Evolutionary conservation across 1,140 invertebrate species (phyloP).

Genomic region (Bombus vancouverensis): DNA sequence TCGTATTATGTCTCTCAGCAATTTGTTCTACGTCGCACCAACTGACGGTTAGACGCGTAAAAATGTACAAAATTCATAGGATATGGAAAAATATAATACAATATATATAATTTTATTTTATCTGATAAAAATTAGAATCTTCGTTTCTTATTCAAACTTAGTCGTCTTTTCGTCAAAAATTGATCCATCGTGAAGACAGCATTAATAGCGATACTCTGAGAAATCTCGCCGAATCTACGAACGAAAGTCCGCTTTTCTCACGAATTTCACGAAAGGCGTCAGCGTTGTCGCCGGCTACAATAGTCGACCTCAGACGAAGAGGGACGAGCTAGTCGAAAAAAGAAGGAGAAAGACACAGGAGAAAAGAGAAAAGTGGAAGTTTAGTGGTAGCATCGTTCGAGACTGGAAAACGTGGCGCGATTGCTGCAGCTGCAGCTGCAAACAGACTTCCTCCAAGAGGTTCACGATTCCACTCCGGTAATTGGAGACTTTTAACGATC

Average conservation of each 20-base stretch:
- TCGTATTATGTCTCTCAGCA: too few species aligned
- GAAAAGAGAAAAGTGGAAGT: constrained; percentile 12
- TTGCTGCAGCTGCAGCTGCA: constrained; percentile 24
- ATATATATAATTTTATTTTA: too few species aligned
- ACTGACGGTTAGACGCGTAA: too few species aligned
- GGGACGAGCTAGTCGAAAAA: neutral
- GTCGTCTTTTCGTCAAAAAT: too few species aligned
- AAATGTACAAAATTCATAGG: too few species aligned
- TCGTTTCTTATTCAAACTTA: too few species aligned
- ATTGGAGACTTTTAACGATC: constrained; percentile 72
- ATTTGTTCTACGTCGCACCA: too few species aligned
- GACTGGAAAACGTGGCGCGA: constrained; percentile 19
- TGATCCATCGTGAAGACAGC: too few species aligned
- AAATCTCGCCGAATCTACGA: neutral
- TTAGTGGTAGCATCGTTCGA: constrained; percentile 7
- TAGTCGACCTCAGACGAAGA: neutral
- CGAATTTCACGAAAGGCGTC: neutral
- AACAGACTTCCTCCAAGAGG: constrained; percentile 33
- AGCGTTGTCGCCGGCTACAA: neutral
- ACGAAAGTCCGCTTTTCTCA: neutral
- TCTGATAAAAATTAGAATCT: too few species aligned
- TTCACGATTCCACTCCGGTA: constrained; percentile 59
- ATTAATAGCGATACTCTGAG: too few species aligned
- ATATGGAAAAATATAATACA: too few species aligned
- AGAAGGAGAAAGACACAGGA: neutral